Base-by-base conservation (phyloP, 2,888 invertebrate species). In the Myathropa florea region DNA sequence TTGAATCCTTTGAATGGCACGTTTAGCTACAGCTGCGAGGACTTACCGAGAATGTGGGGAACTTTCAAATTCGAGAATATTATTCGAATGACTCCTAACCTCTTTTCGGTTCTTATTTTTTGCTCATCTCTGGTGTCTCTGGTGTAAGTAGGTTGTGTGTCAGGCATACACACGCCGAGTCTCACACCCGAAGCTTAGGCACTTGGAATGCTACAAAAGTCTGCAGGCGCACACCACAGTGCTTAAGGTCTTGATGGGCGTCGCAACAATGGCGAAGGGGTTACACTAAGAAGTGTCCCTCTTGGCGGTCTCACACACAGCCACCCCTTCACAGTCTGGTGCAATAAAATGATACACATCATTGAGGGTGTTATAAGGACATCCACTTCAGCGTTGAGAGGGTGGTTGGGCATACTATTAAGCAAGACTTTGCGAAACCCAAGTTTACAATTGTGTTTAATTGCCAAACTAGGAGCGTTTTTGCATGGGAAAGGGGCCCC, bases 51-150 rank as follows among this genome's bases (percentile, higher is more conserved):
- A 33, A 59, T 24, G 57, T 12, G 23, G 12, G 14, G 3, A 12
- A 23, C 63, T 78, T 82, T 78, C 70, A 68, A 85, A 70, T 64
- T 80, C 64, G 67, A 77, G 81, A 85, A 85, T 77, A 68, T 82
- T 72, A 85, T 85, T 85, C 81, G 85, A 85, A 85, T 85, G 82
- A 82, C 85, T 82, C 82, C 82, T 85, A 85, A 85, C 85, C 85
- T 64, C 72, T 53, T 77, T 84, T 53, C 26, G 30, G 30, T 28
- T 21, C 26, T 53, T 61, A 39, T 70, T 59, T 26, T 6, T 24
- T 59, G 46, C n/a, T 70, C 53, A 72, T 55, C 61, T 61, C 63
- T 72, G 60, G 23, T n/a, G n/a, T 68, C 67, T 71, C 71, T 81
- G 72, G 39, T 6, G 39, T n/a, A 39, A 39, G 39, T 3, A 18